Evolutionary conservation across 2,888 invertebrate genomes (phyloP), one percentile per base, ranked within the genome.

Genomic region (Ellobium chinense): DNA sequence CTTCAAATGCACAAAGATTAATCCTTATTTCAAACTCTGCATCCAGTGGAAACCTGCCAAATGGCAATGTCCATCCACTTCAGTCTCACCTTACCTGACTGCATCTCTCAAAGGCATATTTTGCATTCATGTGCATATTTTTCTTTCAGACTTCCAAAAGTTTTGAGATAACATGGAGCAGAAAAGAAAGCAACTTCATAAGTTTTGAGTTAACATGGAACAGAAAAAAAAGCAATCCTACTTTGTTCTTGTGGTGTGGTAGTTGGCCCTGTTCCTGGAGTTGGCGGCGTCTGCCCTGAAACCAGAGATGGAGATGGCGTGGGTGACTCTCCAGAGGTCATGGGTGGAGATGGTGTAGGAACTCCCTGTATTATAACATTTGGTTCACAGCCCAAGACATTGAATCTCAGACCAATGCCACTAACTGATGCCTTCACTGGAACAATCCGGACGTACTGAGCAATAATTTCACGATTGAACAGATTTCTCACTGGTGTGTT

Each of bases 361-460:
- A 69, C 76, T 39, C 68, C 78, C n/a, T 80, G 77, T 31, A 73
- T 72, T 27, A 87, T 86, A 24, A 75, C 72, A 62, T 85, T 86
- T 31, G 88, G 88, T 39, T 84, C 85, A 81, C 90, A 90, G n/a
- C 90, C 90, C 1, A 89, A 60, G 27, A 90, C 80, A 66, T 89
- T 87, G 37, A 88, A 84, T 27, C 90, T 79, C 34, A 89, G 79
- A 12, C 86, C 88, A 24, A 85, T 77, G n/a, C 86, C 86, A 0
- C 74, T 70, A 2, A 86, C 82, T 21, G 85, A 80, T 78, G 85
- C 85, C 1, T 75, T 79, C 2, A 84, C 72, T 2, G 89, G 89
- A 66, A 87, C 86, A 34, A 90, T 82, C 31, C 88, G 84, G 34
- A 90, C 84, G 69, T 85, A 87, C 72, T 85, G 88, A 1, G 88